A percentile compares a stretch with the other conserved stretches of the same genome.
Evolutionary conservation across 2,888 invertebrate genomes (phyloP).

Genomic region (Resseliella maxima): DNA sequence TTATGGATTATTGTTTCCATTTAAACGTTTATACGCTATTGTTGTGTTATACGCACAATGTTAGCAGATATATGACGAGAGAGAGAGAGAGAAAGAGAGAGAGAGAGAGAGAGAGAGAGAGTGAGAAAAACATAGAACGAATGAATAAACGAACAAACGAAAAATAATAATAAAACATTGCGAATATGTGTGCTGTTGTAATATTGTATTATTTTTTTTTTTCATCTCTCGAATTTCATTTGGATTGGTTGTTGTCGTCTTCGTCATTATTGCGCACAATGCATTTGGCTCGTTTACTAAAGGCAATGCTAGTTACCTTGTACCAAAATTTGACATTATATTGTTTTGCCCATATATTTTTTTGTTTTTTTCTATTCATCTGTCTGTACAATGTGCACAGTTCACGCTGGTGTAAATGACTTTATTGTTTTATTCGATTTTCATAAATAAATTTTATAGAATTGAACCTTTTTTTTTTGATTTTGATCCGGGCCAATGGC

Average conservation of each 20-base stretch:
- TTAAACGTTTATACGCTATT: constrained; percentile 28
- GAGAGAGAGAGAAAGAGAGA: too few relatives aligned
- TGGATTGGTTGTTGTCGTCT: constrained; percentile 31
- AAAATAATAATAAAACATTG: background rate
- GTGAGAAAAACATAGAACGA: too few relatives aligned
- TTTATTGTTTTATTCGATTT: constrained; percentile 34
- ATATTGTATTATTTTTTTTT: background rate
- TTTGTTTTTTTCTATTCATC: too few relatives aligned
- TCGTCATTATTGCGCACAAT: constrained; percentile 30
- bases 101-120: too few relatives aligned
- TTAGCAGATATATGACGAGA: background rate
- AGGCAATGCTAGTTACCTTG: background rate
- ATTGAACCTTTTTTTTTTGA: background rate
- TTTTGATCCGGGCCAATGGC: background rate
- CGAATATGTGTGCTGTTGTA: background rate
- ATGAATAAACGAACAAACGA: background rate
- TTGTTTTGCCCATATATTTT: background rate
- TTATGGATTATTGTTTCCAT: constrained; percentile 38
- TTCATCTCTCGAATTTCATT: background rate
- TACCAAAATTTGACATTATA: background rate
- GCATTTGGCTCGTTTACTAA: background rate
- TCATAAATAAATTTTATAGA: background rate
- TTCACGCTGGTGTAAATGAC: constrained; percentile 25
- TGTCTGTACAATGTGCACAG: too few relatives aligned
- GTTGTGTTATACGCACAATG: constrained; percentile 9